A percentile compares a stretch with the other conserved stretches of the same genome.
Evolutionary conservation across 2,888 invertebrate species (phyloP).

Genomic region (Morinoia aosen): DNA sequence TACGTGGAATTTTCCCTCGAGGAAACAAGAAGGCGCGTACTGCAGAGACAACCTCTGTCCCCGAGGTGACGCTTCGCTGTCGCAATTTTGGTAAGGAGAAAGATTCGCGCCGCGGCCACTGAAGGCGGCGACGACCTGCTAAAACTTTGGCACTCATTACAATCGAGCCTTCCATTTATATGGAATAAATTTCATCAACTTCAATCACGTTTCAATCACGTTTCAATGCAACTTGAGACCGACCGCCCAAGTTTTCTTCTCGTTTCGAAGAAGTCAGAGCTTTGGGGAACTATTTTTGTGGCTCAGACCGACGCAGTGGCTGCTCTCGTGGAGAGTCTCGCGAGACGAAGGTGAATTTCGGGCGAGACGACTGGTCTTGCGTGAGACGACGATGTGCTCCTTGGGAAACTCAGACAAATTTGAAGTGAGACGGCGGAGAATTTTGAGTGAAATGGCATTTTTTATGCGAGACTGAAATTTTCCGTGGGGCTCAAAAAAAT

Average conservation of each 20-base stretch:
- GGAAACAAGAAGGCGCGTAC: too few relatives aligned
- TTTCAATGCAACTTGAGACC: conserved; percentile 36
- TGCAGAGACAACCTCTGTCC: background rate
- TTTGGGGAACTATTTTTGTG: conserved; percentile 14
- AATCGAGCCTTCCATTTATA: conserved; percentile 40
- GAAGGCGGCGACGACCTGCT: background rate
- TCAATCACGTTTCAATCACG: conserved; percentile 47
- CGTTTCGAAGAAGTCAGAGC: background rate
- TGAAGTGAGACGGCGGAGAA: too few relatives aligned
- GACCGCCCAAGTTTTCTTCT: conserved; percentile 45
- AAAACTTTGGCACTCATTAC: conserved; percentile 24
- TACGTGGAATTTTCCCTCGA: too few relatives aligned
- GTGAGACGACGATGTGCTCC: too few relatives aligned
- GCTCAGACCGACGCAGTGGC: background rate
- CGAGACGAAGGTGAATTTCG: background rate
- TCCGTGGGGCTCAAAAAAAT: too few relatives aligned
- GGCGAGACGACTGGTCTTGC: background rate
- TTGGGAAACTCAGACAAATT: too few relatives aligned
- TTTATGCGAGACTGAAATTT: too few relatives aligned
- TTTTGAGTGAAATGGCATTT: too few relatives aligned
- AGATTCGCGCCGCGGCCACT: background rate
- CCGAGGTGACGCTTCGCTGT: background rate
- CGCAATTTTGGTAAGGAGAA: background rate
- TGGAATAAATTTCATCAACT: conserved; percentile 45
- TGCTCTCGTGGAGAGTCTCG: background rate